phyloP scores from a whole-genome alignment of 2,888 invertebrate genomes.

The Tigriopus californicus region DNA sequence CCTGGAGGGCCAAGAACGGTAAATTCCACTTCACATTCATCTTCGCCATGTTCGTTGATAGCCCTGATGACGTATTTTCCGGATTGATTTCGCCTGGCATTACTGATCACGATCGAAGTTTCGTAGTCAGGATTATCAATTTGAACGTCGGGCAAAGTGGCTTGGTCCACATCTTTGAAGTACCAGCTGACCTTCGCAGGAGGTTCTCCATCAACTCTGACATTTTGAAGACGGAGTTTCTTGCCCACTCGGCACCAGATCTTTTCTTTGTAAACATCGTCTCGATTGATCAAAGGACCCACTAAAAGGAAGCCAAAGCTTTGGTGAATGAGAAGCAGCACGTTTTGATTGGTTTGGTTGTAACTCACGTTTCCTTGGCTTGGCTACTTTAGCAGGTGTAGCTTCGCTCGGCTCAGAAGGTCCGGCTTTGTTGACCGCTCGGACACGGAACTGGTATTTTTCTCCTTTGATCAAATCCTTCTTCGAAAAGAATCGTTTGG shows the following conservation, averaged over 20 bases:
- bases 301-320: constrained; percentile 36
- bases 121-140: constrained; percentile 81
- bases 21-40: constrained; percentile 83
- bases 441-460: constrained; percentile 81
- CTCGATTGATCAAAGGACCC: constrained; percentile 89
- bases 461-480: constrained; percentile 78
- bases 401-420: constrained; percentile 67
- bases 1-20: constrained; percentile 63
- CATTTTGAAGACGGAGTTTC: constrained; percentile 64
- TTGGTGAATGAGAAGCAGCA: too few relatives aligned
- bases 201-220: constrained; percentile 79
- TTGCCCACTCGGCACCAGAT: constrained; percentile 56
- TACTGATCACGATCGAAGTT: constrained; percentile 59
- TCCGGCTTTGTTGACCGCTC: constrained; percentile 79
- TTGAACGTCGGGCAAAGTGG: constrained; percentile 45
- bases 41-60: constrained; percentile 77
- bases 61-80: constrained; percentile 80
- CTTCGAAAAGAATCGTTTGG: constrained; percentile 70
- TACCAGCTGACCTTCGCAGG: constrained; percentile 79
- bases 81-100: constrained; percentile 62
- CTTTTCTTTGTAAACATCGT: constrained; percentile 65
- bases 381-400: constrained; percentile 32
- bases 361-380: constrained; percentile 17
- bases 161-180: constrained; percentile 40
- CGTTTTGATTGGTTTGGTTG: too few relatives aligned